Evolutionary conservation across 2,113 vertebrate species (phyloP).

Genomic region (Probosciger aterrimus): DNA sequence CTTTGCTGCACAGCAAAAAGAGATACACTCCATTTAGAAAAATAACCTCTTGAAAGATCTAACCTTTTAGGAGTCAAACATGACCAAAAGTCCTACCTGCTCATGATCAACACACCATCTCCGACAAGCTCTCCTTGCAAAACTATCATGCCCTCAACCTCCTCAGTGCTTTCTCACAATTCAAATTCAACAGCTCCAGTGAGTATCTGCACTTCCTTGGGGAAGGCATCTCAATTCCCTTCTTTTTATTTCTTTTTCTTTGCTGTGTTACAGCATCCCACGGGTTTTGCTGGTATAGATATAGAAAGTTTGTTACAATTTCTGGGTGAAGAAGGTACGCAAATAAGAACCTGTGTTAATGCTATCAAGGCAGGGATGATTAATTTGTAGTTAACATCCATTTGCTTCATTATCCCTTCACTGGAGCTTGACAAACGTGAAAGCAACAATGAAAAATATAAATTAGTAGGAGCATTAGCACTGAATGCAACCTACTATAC

Average conservation of each 20-base stretch:
- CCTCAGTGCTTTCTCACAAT: neutral
- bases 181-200: neutral
- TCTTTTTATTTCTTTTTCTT: neutral
- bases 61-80: neutral
- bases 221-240: neutral
- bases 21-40: neutral
- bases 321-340: neutral
- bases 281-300: neutral
- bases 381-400: neutral
- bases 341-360: neutral
- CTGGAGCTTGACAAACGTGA: slow-evolving; percentile 8
- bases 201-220: neutral
- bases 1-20: neutral
- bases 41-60: neutral
- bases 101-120: rapidly evolving
- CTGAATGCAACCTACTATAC: neutral
- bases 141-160: neutral
- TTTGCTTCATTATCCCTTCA: slow-evolving; percentile 9
- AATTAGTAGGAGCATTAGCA: slow-evolving; percentile 16
- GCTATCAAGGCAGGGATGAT: neutral
- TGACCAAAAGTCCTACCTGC: neutral
- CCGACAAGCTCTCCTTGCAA: neutral
- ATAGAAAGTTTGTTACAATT: neutral
- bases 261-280: neutral
- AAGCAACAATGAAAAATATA: slow-evolving; percentile 39